Evolutionary conservation across 2,113 vertebrate species (phyloP), one percentile per base, ranked within the genome.

Genomic region (Reinhardtius hippoglossoides): DNA sequence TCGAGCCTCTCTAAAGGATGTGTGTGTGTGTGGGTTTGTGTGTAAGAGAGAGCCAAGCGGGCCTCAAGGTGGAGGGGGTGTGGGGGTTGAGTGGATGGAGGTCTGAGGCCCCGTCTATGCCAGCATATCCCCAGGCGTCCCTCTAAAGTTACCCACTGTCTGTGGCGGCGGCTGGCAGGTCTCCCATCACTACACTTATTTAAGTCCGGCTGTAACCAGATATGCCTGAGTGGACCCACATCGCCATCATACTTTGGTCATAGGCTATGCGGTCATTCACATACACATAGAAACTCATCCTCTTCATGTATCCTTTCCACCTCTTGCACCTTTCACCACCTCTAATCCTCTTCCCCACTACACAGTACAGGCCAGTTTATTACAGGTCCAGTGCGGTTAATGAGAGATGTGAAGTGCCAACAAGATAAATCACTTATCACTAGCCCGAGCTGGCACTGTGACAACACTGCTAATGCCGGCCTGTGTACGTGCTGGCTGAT

Each of bases 101-200:
- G 52, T 57, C 24, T 54, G 73, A 44, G 67, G 61, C 68, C 80
- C 64, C 31, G 54, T 83, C 78, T 23, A 56, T 86, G 80, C 64
- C 16, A 71, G 67, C 26, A 7, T 78, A 85, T 74, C 81, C 86
- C 77, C 60, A 61, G 71, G 66, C 5, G 14, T 57, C 54, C 46
- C 84, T 84, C 85, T 88, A 71, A 87, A 85, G 83, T 91, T 87
- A 86, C 90, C 67, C 74, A 27, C 66, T 73, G 81, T 84, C 82
- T 82, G 72, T 77, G 70, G 48, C 82, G 67, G 75, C 10, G 50
- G 72, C 72, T 75, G 44, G 71, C 56, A 16, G 63, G 16, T 76
- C 77, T 85, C 82, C 74, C 80, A 87, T 77, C 68, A 60, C 76
- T 50, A 46, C 48, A 13, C 70, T 85, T 79, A 87, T 80, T 81